Base-by-base conservation (phyloP, 2,797 vertebrate species). In the Myiotriccus ornatus region DNA sequence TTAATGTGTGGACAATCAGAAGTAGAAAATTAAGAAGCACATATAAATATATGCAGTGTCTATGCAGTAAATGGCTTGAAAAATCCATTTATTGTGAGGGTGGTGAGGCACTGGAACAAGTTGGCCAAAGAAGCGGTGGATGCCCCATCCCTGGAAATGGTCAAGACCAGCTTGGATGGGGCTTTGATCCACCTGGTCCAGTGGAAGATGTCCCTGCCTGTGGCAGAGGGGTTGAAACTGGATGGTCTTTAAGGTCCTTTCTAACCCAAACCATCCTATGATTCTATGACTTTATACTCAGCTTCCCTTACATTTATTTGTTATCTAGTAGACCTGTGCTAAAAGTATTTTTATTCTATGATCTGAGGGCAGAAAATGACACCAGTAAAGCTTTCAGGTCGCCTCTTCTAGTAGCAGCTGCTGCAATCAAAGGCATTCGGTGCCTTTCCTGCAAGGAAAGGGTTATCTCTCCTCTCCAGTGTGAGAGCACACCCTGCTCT, bases 401-500 rank as follows among this genome's bases (percentile, higher is more conserved):
- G 4, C 24, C 44, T 23, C 12, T 70, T 84, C 79, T 62, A 71
- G 70, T 30, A 34, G 76, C 46, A 84, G 81, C 92, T 93, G 89
- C 63, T 65, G 53, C 67, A 74, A 30, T 43, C 30, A 19, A 57
- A 96, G 59, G 24, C 80, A 57, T 16, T 21, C 32, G 30, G 57
- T 65, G 85, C 67, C 62, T 87, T 87, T 85, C 78, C 87, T 89
- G 96, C 88, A 92, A 92, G 69, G 95, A 95, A 97, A 97, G 95
- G 96, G 96, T 96, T 97, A 95, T 94, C 89, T 90, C 9, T 80
- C 60, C 84, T 86, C 89, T 73, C 37, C 76, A 87, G 74, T 78
- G 44, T 27, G 86, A 92, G 91, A 74, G 95, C 96, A 96, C 96
- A 91, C 95, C 97, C 97, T 95, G 71, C 88, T 81, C 76, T 91